These are phyloP conservation scores for Drosophila burlai DNA, from an alignment of 1,140 invertebrate species.

Conservation along the genomic window DNA sequence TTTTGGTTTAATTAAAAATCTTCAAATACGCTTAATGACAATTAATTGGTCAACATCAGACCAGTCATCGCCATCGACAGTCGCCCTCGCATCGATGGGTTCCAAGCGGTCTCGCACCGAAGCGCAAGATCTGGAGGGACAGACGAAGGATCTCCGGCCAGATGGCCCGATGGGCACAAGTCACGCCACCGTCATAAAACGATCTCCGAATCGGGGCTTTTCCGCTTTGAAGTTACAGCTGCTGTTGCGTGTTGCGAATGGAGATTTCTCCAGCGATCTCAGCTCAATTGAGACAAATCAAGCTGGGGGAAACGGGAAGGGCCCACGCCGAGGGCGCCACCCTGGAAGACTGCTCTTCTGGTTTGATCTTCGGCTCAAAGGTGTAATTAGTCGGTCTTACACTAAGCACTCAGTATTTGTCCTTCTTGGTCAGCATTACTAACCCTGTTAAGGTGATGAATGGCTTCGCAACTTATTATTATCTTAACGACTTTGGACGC, in stretches of 20 bases:
- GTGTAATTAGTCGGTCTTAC: background rate
- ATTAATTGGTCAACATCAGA: slow-evolving; percentile 77
- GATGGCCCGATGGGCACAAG: slow-evolving; percentile 65
- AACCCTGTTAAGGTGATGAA: slow-evolving; percentile 65
- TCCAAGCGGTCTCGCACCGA: slow-evolving; percentile 22
- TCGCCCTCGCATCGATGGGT: slow-evolving; percentile 37
- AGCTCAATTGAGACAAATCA: slow-evolving; percentile 75
- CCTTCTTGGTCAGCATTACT: slow-evolving; percentile 44
- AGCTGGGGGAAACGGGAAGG: slow-evolving; percentile 33
- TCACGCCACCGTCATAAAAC: slow-evolving; percentile 77
- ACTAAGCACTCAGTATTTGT: background rate
- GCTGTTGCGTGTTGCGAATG: slow-evolving; percentile 45
- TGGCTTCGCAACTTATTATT: slow-evolving; percentile 55
- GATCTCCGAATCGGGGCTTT: slow-evolving; percentile 40
- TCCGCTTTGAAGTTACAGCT: slow-evolving; percentile 49
- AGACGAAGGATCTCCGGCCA: slow-evolving; percentile 24
- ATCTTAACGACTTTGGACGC: slow-evolving; percentile 51
- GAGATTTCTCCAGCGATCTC: slow-evolving; percentile 48
- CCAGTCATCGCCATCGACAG: slow-evolving; percentile 46
- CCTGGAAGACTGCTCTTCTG: slow-evolving; percentile 10
- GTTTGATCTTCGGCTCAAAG: slow-evolving; percentile 8
- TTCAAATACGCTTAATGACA: slow-evolving; percentile 83
- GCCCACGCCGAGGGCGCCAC: slow-evolving; percentile 22
- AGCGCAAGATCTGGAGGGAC: slow-evolving; percentile 21
- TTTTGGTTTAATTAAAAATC: slow-evolving; percentile 83